These are phyloP conservation scores for Dioctria linearis DNA, from an alignment of 2,888 invertebrate genomes.

Conservation along the genomic window DNA sequence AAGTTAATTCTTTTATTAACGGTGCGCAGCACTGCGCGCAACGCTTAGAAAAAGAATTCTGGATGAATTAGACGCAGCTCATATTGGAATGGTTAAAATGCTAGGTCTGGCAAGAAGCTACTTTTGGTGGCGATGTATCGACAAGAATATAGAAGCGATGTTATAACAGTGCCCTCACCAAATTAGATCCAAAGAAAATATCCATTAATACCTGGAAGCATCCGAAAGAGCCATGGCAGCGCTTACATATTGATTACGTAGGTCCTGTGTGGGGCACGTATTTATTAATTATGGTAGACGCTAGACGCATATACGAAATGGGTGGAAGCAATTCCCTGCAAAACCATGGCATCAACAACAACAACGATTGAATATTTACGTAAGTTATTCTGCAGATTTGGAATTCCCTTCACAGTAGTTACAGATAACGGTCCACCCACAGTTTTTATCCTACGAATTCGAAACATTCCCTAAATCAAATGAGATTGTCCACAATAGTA, in stretches of 20 bases:
- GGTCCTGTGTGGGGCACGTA: background rate
- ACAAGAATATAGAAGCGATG: constrained; percentile 61
- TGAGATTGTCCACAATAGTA: constrained; percentile 46
- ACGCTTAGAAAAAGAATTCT: constrained; percentile 54
- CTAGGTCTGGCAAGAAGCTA: constrained; percentile 62
- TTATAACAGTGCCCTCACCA: background rate
- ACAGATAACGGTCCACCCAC: background rate
- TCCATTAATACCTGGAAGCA: background rate
- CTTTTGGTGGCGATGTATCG: constrained; percentile 63
- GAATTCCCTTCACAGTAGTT: background rate
- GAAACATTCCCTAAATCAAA: constrained; percentile 52
- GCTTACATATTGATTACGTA: background rate
- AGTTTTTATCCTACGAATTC: background rate
- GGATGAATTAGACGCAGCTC: constrained; percentile 60
- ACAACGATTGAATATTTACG: background rate
- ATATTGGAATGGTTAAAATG: constrained; percentile 63
- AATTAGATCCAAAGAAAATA: background rate
- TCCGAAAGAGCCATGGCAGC: background rate
- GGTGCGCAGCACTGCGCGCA: too few relatives aligned
- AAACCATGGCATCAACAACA: background rate
- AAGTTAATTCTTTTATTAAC: too few relatives aligned
- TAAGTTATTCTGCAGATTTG: background rate
- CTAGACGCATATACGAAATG: constrained; percentile 5
- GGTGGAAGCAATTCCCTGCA: background rate
- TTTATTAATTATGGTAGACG: background rate